Evolutionary conservation across 2,888 invertebrate species (phyloP).

Genomic region (Crossocerus cetratus): DNA sequence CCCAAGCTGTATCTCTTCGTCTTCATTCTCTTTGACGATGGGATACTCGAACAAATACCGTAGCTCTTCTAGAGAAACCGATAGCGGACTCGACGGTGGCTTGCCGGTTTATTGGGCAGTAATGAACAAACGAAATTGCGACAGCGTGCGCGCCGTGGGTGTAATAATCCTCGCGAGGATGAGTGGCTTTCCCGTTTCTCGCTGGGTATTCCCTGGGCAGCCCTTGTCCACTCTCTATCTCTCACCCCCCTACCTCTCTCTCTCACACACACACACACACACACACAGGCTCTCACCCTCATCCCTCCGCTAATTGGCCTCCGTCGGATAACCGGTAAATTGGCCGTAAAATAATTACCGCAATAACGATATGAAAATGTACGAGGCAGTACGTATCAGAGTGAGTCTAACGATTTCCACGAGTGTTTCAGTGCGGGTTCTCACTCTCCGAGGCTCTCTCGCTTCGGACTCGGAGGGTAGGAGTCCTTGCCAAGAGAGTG

Average conservation of each 20-base stretch:
- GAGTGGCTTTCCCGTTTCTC: neutral
- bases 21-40: no score
- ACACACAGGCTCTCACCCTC: no score
- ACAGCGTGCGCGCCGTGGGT: no score
- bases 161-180: no score
- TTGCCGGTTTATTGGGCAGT: no score
- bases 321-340: conserved; percentile 8
- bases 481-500: neutral
- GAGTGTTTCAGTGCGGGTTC: neutral
- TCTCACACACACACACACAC: no score
- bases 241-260: no score
- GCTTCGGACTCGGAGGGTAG: neutral
- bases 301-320: conserved; percentile 5
- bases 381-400: neutral
- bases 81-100: no score
- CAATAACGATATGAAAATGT: conserved; percentile 15
- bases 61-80: no score
- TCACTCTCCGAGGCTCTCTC: neutral
- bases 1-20: no score
- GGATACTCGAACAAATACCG: no score
- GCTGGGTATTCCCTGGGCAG: neutral
- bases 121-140: no score
- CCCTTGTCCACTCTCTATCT: neutral
- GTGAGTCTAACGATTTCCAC: neutral
- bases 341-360: conserved; percentile 21